A percentile compares a stretch with the other conserved stretches of the same genome.
Evolutionary conservation across 2,113 vertebrate genomes (phyloP).

Genomic region (Hypomesus transpacificus): DNA sequence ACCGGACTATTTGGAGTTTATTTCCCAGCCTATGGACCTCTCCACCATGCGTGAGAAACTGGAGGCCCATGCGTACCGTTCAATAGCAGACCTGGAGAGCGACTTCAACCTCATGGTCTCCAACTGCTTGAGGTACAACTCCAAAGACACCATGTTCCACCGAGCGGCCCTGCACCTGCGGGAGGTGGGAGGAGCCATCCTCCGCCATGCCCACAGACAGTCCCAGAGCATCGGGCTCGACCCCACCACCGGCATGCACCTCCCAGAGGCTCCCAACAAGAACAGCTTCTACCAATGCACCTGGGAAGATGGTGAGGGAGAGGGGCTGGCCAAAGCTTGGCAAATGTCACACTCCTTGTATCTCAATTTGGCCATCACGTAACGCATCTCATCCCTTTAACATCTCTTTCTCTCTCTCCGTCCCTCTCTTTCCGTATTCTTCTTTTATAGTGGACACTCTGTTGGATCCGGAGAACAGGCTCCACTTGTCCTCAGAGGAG

Average conservation of each 20-base stretch:
- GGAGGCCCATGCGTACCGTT: slow-evolving; percentile 90
- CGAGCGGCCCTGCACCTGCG: slow-evolving; percentile 86
- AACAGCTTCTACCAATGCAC: slow-evolving; percentile 88
- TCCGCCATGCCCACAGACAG: slow-evolving; percentile 89
- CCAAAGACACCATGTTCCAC: slow-evolving; percentile 97
- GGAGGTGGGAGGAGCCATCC: slow-evolving; percentile 88
- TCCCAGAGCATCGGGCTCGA: slow-evolving; percentile 90
- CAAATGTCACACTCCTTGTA: background rate
- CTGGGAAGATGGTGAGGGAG: slow-evolving; percentile 91
- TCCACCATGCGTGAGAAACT: slow-evolving; percentile 93
- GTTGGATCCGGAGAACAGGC: slow-evolving; percentile 85
- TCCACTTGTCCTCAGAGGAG: slow-evolving; percentile 84
- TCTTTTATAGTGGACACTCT: slow-evolving; percentile 84
- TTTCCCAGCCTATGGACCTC: slow-evolving; percentile 98
- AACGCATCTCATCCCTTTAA: background rate
- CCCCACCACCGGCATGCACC: slow-evolving; percentile 84
- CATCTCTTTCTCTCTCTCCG: background rate
- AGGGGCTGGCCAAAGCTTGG: background rate
- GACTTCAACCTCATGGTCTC: slow-evolving; percentile 98
- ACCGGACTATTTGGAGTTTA: slow-evolving; percentile 98
- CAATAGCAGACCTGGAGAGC: slow-evolving; percentile 88
- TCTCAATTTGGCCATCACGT: background rate
- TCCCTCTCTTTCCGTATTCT: background rate
- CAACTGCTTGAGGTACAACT: slow-evolving; percentile 99
- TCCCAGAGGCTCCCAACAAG: slow-evolving; percentile 83